A percentile compares a stretch with the other conserved stretches of the same genome.
Evolutionary conservation across 2,113 vertebrate genomes (phyloP).

Genomic region (Gymnocephalus cernua): DNA sequence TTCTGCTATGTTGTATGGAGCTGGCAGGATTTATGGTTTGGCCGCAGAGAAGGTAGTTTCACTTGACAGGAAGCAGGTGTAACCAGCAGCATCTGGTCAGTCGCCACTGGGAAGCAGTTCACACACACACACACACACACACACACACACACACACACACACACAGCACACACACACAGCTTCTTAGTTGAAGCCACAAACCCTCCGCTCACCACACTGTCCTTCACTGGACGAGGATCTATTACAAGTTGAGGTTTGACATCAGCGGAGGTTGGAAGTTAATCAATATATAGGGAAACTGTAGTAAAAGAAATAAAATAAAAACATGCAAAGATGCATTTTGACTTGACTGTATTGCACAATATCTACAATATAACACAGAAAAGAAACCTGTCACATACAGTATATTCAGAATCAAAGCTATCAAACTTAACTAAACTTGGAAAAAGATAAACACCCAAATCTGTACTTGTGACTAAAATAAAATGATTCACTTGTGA

Average conservation of each 20-base stretch:
- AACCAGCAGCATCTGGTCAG: constrained; percentile 34
- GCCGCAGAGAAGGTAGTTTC: constrained; percentile 22
- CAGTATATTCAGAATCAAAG: not conserved
- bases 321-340: not conserved
- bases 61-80: constrained; percentile 50
- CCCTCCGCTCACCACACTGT: constrained; percentile 9
- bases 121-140: constrained; percentile 11
- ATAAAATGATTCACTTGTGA: not conserved
- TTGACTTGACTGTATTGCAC: constrained; percentile 11
- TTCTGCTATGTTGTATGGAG: constrained; percentile 1
- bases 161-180: not conserved
- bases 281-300: not conserved
- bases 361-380: constrained; percentile 29
- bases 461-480: not conserved
- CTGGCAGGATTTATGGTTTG: constrained; percentile 32
- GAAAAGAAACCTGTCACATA: not conserved
- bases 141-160: constrained; percentile 6
- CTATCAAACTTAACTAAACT: constrained; percentile 1
- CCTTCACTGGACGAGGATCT: not conserved
- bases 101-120: not conserved
- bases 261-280: not conserved
- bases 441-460: not conserved
- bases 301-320: not conserved
- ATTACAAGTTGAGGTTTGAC: not conserved
- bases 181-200: constrained; percentile 23